Conservation (phyloP, 1,140 invertebrate genomes). For the Dreissena polymorpha region DNA sequence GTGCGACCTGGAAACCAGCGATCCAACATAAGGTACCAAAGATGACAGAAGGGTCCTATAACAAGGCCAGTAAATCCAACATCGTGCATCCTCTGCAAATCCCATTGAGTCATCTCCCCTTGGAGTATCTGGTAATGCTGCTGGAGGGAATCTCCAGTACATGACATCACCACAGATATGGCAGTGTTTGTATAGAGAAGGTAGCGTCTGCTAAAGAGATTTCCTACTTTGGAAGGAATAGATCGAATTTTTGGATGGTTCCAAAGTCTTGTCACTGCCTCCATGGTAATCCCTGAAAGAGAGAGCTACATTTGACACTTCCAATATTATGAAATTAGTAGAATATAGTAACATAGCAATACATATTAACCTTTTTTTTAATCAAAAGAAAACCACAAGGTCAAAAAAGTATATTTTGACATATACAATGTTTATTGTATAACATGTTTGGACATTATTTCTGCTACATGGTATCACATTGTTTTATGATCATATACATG, state of each 20-base stretch:
- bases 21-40: slow-evolving; percentile 90
- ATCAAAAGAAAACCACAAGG: too few species aligned
- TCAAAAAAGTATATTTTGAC: too few species aligned
- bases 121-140: slow-evolving; percentile 90
- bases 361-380: too few species aligned
- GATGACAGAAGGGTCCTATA: slow-evolving; percentile 91
- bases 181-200: slow-evolving; percentile 92
- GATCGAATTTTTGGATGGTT: neutral
- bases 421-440: too few species aligned
- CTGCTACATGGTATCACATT: too few species aligned
- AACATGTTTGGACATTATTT: too few species aligned
- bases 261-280: neutral
- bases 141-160: slow-evolving; percentile 89
- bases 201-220: slow-evolving; percentile 76
- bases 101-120: slow-evolving; percentile 82
- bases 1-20: slow-evolving; percentile 85
- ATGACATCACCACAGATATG: slow-evolving; percentile 89
- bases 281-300: neutral
- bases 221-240: neutral
- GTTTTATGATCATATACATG: too few species aligned
- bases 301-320: too few species aligned
- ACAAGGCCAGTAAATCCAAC: slow-evolving; percentile 87
- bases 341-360: too few species aligned
- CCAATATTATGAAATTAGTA: too few species aligned
- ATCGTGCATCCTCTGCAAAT: slow-evolving; percentile 85